Base-by-base conservation (phyloP, 2,888 invertebrate species). In the Lithophane socia region DNA sequence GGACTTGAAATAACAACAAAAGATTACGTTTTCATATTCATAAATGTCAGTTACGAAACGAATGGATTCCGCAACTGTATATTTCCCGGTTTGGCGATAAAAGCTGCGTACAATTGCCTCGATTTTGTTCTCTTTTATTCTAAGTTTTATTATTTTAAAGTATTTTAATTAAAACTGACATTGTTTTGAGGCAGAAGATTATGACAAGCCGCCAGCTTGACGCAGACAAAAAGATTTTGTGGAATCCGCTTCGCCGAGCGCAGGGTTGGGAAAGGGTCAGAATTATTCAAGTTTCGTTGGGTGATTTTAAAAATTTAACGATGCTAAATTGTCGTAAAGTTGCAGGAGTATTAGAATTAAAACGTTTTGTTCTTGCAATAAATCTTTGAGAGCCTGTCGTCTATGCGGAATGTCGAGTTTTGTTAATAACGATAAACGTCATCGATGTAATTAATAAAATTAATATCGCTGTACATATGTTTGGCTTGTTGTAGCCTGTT, bases 141-240 rank as follows among this genome's bases (percentile, higher is more conserved):
- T 84, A 88, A 88, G 83, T 93, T 93, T 92, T 92, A 92, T 92
- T 92, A 91, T 93, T 93, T 91, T 89, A 91, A 93, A 94, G 90
- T 92, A 92, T 92, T 93, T 94, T 93, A 94, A 95, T 94, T 94
- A 94, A 94, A 94, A 91, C 91, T 90, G 91, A 92, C 92, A 93
- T 94, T 94, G 93, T 94, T 94, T 93, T 92, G 88, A 86, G 88
- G 89, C 90, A 89, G 90, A 90, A 91, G 93, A 94, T 95, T 94
- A 94, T 93, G 92, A 93, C 93, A 91, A 92, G 91, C 92, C 90
- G 90, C 79, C 90, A 88, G 90, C 88, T 93, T 93, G 94, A 92
- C 90, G 90, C 86, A 89, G 90, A 93, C 91, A 92, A 93, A 94
- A 94, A 94, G 92, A 93, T 93, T 92, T 91, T 75, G 87, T 75